Conservation (phyloP, 2,113 vertebrate genomes). For the Trachemys scripta region DNA sequence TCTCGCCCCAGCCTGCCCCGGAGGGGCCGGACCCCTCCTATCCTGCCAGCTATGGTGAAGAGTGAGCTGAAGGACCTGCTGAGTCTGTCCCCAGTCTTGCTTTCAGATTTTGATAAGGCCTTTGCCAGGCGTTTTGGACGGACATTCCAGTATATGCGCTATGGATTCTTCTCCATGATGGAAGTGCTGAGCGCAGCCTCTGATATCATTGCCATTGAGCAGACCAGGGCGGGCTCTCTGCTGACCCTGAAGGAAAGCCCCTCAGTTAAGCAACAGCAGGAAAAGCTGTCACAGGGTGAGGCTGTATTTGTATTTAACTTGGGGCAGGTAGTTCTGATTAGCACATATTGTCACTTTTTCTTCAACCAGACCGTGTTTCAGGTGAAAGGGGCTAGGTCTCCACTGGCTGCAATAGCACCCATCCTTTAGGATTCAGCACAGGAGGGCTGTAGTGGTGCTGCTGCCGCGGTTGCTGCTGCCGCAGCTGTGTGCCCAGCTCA, state of each 20-base stretch:
- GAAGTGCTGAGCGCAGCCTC: slow-evolving; percentile 84
- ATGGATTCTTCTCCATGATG: slow-evolving; percentile 87
- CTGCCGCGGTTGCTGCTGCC: neutral
- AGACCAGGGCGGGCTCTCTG: slow-evolving; percentile 85
- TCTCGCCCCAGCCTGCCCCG: slow-evolving; percentile 58
- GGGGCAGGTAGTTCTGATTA: fast-evolving
- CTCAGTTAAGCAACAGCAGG: neutral
- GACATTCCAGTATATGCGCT: slow-evolving; percentile 79
- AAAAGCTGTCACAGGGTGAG: slow-evolving; percentile 57
- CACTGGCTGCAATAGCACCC: neutral
- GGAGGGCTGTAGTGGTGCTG: neutral
- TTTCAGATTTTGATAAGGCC: slow-evolving; percentile 83
- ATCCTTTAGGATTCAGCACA: neutral
- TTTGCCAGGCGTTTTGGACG: slow-evolving; percentile 85
- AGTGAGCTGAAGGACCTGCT: slow-evolving; percentile 87
- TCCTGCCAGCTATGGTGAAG: slow-evolving; percentile 84
- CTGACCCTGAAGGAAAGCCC: slow-evolving; percentile 77
- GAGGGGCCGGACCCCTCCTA: slow-evolving; percentile 67
- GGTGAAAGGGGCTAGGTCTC: neutral
- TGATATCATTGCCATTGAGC: slow-evolving; percentile 83
- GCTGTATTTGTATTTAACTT: neutral
- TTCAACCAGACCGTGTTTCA: neutral
- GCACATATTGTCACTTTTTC: neutral
- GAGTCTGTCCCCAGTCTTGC: slow-evolving; percentile 83
- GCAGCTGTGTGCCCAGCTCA: neutral